Conservation (phyloP, 2,888 invertebrate species). For the Lepas anatifera region DNA sequence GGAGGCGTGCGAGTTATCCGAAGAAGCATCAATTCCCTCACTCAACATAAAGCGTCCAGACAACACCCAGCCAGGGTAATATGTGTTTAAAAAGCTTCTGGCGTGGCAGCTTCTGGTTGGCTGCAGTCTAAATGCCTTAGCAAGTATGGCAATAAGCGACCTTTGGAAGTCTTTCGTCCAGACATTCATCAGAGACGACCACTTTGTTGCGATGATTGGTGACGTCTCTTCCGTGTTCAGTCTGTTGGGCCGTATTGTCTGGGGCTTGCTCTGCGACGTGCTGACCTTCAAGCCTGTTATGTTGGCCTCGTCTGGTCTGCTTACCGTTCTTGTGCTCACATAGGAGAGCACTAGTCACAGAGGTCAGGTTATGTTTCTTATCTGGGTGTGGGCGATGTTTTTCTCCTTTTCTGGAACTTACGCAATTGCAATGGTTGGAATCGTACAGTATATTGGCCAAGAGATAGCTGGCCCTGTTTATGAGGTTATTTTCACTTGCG, state of each 20-base stretch:
- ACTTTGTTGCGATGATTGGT: constrained; percentile 38
- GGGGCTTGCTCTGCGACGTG: constrained; percentile 32
- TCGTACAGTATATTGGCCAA: too few relatives aligned
- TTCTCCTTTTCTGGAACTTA: constrained; percentile 32
- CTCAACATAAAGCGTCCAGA: too few relatives aligned
- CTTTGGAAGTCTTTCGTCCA: constrained; percentile 36
- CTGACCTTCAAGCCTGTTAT: constrained; percentile 26
- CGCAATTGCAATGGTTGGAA: too few relatives aligned
- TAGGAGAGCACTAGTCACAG: constrained; percentile 27
- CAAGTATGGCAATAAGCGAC: constrained; percentile 31
- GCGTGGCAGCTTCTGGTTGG: constrained; percentile 25
- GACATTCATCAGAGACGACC: constrained; percentile 38
- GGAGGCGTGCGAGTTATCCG: too few relatives aligned
- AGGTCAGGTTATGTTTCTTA: constrained; percentile 28
- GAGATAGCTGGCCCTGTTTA: too few relatives aligned
- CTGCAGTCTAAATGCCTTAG: constrained; percentile 30
- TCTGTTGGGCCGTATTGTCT: constrained; percentile 35
- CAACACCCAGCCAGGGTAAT: too few relatives aligned
- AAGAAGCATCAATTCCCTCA: too few relatives aligned
- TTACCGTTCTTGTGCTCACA: constrained; percentile 26
- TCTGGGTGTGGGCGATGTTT: constrained; percentile 33
- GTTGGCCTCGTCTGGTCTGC: constrained; percentile 22
- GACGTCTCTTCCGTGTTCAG: constrained; percentile 38
- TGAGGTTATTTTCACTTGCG: too few relatives aligned
- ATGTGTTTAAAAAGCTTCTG: too few relatives aligned